These are phyloP conservation scores for Cardiocondyla obscurior DNA, from an alignment of 1,140 invertebrate species.

Conservation along the genomic window DNA sequence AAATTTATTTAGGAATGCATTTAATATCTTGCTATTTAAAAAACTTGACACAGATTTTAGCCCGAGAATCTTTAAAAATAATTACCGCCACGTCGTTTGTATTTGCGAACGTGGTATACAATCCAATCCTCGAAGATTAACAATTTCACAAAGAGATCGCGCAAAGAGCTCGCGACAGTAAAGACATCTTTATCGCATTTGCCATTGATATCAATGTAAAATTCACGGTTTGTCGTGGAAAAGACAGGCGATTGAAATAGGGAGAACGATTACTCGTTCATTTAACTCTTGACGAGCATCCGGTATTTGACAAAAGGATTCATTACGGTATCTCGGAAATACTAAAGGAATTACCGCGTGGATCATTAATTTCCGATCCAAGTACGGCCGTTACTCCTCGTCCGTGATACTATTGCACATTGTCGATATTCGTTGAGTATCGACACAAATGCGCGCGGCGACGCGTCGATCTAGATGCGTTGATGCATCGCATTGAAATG, in stretches of 20 bases:
- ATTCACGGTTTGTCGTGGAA: neutral
- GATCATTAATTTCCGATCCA: constrained; percentile 57
- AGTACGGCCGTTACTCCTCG: neutral
- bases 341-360: neutral
- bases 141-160: too few species aligned
- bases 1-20: too few species aligned
- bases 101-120: too few species aligned
- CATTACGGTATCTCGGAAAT: constrained; percentile 42
- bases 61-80: too few species aligned
- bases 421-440: constrained; percentile 7
- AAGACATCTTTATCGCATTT: neutral
- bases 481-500: constrained; percentile 42
- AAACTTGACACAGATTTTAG: too few species aligned
- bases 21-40: too few species aligned
- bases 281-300: neutral
- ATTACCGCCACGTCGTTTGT: too few species aligned
- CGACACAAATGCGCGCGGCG: constrained; percentile 12
- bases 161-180: too few species aligned
- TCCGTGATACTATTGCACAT: constrained; percentile 19
- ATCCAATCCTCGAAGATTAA: too few species aligned
- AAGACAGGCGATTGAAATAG: constrained; percentile 4
- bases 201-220: constrained; percentile 18
- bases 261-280: constrained; percentile 26
- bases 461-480: constrained; percentile 8
- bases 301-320: constrained; percentile 24